Evolutionary conservation across 2,888 invertebrate genomes (phyloP), one percentile per base, ranked within the genome.

Genomic region (Idaea biselata): DNA sequence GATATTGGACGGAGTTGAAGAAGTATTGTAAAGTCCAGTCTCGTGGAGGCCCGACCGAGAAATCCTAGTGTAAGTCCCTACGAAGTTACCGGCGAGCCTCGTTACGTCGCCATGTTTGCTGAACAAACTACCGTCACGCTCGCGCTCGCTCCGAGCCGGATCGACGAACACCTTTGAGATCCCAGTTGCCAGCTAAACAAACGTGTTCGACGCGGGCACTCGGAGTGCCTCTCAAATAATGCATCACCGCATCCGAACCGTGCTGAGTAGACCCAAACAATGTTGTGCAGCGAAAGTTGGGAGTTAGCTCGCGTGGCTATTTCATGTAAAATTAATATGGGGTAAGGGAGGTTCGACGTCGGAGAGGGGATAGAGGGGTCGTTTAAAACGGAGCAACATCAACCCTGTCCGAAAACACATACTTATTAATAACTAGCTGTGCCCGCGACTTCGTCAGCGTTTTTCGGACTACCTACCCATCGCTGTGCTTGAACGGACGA

Each of bases 141-240:
- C 16, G 6, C 16, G 16, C 55, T 16, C 58, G 55, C 14, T 54
- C 17, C 25, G 25, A 25, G 25, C 25, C 25, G 25, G 17, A n/a
- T 55, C 61, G 56, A 17, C 64, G 68, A 70, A 68, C 63, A 65
- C 63, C 65, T 72, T 68, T 66, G 68, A 63, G 60, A 74, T 74
- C 69, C 64, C 65, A 61, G 18, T 72, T 68, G 58, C 68, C 62
- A 65, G 67, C 60, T 66, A 70, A 70, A 73, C 73, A 75, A 74
- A 74, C 44, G 11, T 44, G 44, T 44, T 8, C 14, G 14, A 44
- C 44, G 44, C 44, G 55, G 14, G 53, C 62, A 61, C 53, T 55
- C 44, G 18, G 60, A 58, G 18, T 61, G 64, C 32, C 63, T 59
- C 60, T 7, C 58, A 61, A 72, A 73, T 74, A 70, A 69, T 70